Conservation (phyloP, 2,113 vertebrate species). For the Prinia subflava region DNA sequence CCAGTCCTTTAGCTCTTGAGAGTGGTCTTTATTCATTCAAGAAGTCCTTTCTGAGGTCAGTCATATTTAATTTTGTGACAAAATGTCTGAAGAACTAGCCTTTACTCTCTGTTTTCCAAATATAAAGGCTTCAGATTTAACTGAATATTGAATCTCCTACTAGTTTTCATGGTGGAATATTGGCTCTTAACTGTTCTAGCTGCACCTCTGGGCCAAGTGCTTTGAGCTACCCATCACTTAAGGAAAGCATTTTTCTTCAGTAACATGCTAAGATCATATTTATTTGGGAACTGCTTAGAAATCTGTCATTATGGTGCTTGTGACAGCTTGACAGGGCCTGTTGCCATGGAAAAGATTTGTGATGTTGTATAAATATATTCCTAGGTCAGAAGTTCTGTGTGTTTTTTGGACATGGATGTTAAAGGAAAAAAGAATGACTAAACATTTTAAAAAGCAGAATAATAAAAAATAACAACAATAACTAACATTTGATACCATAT, state of each 20-base stretch:
- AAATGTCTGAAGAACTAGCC: not conserved
- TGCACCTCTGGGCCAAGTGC: not conserved
- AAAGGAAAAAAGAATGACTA: conserved; percentile 65
- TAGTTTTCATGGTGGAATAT: not conserved
- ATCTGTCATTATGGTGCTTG: conserved; percentile 61
- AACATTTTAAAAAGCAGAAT: conserved; percentile 56
- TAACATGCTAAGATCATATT: conserved; percentile 65
- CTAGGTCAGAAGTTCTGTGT: conserved; percentile 71
- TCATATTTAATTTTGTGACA: not conserved
- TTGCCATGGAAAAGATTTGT: conserved; percentile 75
- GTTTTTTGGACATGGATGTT: conserved; percentile 70
- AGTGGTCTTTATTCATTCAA: not conserved
- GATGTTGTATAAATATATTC: conserved; percentile 78
- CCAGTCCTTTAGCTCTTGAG: not conserved
- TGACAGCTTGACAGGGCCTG: conserved; percentile 73
- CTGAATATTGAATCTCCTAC: not conserved
- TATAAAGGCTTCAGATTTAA: not conserved
- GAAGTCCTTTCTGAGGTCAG: not conserved
- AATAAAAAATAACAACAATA: conserved; percentile 68
- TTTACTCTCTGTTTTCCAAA: not conserved
- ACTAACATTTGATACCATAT: conserved; percentile 29
- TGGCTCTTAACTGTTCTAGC: not conserved
- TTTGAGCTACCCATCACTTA: not conserved
- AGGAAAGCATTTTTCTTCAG: conserved; percentile 7
- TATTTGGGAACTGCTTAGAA: conserved; percentile 69